phyloP scores from a whole-genome alignment of 2,113 vertebrate species.

The Eira barbara region DNA sequence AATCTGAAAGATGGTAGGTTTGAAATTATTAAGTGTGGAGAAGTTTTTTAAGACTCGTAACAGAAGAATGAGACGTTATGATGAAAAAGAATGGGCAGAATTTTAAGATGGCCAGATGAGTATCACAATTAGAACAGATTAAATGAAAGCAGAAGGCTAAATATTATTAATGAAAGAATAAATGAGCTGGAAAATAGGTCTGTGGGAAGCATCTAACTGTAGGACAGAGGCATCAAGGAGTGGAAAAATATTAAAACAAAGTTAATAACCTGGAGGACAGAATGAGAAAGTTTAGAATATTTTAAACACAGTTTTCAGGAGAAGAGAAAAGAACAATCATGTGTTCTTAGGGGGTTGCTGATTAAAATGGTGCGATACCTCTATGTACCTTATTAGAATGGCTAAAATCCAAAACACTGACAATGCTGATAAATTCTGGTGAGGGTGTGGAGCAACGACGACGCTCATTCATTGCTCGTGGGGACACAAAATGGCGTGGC shows the following conservation, averaged over 20 bases:
- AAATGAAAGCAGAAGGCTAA: not conserved
- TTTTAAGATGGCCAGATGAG: not conserved
- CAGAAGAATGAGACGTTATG: not conserved
- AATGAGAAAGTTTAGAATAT: not conserved
- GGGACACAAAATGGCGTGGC: not conserved
- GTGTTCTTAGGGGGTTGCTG: not conserved
- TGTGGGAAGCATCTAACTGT: not conserved
- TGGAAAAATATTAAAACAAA: conserved; percentile 5
- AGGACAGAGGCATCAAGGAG: not conserved
- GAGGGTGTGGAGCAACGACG: too few relatives aligned
- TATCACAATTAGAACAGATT: not conserved
- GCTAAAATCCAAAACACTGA: not conserved
- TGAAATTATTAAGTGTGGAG: not conserved
- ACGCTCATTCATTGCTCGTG: not conserved
- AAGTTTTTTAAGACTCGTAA: not conserved
- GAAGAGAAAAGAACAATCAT: not conserved
- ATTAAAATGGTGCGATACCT: not conserved
- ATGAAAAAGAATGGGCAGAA: not conserved
- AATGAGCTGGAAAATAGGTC: conserved; percentile 24
- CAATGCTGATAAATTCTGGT: fast-evolving
- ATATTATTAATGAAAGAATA: conserved; percentile 5
- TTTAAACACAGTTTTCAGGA: not conserved
- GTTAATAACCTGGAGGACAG: not conserved
- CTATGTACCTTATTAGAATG: not conserved
- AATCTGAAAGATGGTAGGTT: not conserved